Evolutionary conservation across 2,888 invertebrate genomes (phyloP), one percentile per base, ranked within the genome.

Genomic region (Cataglyphis cursor): DNA sequence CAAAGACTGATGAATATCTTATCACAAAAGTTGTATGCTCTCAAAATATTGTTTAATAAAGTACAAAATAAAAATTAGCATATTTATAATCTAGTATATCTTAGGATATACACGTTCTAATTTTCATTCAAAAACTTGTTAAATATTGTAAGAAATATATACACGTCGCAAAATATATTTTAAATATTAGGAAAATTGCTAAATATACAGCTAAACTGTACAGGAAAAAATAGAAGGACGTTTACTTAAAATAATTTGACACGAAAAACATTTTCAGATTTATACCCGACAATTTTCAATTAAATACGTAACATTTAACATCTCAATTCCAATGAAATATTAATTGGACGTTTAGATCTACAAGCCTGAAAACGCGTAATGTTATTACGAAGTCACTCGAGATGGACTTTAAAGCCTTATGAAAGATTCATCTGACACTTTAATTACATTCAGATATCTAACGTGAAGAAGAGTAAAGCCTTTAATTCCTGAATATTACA

Each of bases 401-500:
- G 57, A 10, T 21, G 41, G 31, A 66, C 38, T 54, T 65, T 41
- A 65, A 64, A 65, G 18, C 6, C 18, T 78, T 68, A 68, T 59
- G 78, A 78, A 78, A 57, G 68, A 68, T 68, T 57, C 21, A 57
- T 6, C 57, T 57, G 68, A 68, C 18, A 59, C 78, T 78, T 78
- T 78, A 78, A 78, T 78, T 78, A 59, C 68, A 31, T 68, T 31
- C 18, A 78, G 68, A 68, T 78, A 78, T 68, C 44, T 78, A 68
- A 28, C 28, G 54, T n/a, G 65, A 65, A 44, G 78, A 68, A 31
- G 38, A 51, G 41, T 66, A 54, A 41, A 78, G 57, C 41, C 41
- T 68, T 68, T 78, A 68, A 78, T 78, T 68, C 57, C 41, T 31
- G 78, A 78, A 78, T 78, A 68, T 78, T 78, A 68, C 68, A 68